These are phyloP conservation scores for Phthorimaea operculella DNA, from an alignment of 1,140 invertebrate species.

Conservation along the genomic window DNA sequence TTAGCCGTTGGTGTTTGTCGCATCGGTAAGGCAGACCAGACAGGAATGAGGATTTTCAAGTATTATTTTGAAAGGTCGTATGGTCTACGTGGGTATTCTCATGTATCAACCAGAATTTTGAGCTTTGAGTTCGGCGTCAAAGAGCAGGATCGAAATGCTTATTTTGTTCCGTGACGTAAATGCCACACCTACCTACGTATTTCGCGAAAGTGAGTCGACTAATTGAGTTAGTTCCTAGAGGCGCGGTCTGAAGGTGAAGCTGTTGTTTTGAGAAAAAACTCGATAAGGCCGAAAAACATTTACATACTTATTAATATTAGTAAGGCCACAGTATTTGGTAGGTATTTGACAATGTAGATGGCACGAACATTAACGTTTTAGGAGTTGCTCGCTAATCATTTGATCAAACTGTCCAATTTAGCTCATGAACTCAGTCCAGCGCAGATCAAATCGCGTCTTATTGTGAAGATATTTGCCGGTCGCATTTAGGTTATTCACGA, in stretches of 20 bases:
- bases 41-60: conserved; percentile 34
- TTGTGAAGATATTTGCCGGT: background rate
- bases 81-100: conserved; percentile 2
- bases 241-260: too few relatives aligned
- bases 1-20: background rate
- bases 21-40: background rate
- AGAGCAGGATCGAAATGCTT: background rate
- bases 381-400: background rate
- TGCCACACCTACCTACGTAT: background rate
- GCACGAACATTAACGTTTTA: background rate
- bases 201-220: too few relatives aligned
- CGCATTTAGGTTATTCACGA: background rate
- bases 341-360: background rate
- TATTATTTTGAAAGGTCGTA: conserved; percentile 26
- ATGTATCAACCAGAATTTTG: conserved; percentile 11
- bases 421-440: background rate
- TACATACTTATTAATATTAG: too few relatives aligned
- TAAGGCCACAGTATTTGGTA: too few relatives aligned
- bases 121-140: background rate
- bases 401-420: background rate
- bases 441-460: background rate
- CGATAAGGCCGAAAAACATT: too few relatives aligned
- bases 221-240: too few relatives aligned
- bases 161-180: conserved; percentile 9
- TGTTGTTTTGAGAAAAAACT: too few relatives aligned